Base-by-base conservation (phyloP, 2,888 invertebrate genomes). In the Dryococelus australis region DNA sequence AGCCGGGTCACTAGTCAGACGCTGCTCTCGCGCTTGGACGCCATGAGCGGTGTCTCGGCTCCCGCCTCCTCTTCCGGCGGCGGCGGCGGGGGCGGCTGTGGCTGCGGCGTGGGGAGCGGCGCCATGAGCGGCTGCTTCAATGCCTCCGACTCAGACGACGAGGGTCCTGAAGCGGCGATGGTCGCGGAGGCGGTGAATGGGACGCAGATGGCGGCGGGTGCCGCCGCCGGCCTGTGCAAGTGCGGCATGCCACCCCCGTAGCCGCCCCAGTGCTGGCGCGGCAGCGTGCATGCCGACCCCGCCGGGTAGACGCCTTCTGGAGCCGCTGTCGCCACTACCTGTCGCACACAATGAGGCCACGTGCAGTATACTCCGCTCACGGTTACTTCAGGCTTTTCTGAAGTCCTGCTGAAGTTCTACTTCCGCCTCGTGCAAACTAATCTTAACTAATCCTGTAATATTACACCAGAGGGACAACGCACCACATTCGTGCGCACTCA, bases 1-100 rank as follows among this genome's bases (percentile, higher is more conserved):
- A 95, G 93, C 90, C 94, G 94, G 89, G 95, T 95, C 90, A 94
- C 95, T 93, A 95, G 95, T 95, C 95, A 95, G 94, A 95, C 95
- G 88, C 95, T 95, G 89, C 95, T 95, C 91, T 95, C 95, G 87
- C 94, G 92, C 90, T 94, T 94, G 89, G 91, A 94, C 88, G 94
- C 91, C 88, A 95, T 94, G 88, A 94, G 94, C 47, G 95, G 95
- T 89, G 95, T 95, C 91, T 94, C 94, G 88, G 93, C 94, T 88
- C 94, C 94, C 84, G 94, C 93, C 90, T 94, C 94, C 90, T 94
- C 94, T n/a, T 88, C 88, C 47, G 92, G 92, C 83, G 92, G 89
- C 8, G 90, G 90, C 13, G 91, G 91, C 80, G 91, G 91, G 43
- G 89, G 88, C 43, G 92, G 91, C 86, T 91, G 91, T 84, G 91